phyloP scores from a whole-genome alignment of 2,797 vertebrate genomes.

The Eulemur mongoz region DNA sequence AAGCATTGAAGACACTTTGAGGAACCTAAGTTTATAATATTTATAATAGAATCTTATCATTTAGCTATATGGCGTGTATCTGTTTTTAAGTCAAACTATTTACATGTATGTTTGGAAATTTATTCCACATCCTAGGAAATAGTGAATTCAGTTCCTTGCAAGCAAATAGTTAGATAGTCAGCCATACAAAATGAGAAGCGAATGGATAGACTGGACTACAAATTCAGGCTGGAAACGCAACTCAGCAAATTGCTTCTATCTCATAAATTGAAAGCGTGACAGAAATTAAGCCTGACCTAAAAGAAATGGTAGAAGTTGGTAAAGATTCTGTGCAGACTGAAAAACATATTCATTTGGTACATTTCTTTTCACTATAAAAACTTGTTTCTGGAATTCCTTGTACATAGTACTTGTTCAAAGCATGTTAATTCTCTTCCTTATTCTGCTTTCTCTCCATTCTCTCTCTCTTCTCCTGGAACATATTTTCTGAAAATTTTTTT shows the following conservation, averaged over 20 bases:
- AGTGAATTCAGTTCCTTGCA: neutral
- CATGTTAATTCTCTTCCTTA: neutral
- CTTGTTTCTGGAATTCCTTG: neutral
- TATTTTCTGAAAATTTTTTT: neutral
- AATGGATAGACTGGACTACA: neutral
- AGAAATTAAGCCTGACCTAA: neutral
- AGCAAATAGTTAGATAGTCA: neutral
- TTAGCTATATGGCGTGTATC: neutral
- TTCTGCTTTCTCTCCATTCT: no score
- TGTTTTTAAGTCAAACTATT: neutral
- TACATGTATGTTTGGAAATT: neutral
- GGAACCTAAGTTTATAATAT: neutral
- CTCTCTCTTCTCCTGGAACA: neutral
- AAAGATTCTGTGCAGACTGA: neutral
- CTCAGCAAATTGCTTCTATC: neutral
- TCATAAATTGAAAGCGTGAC: neutral
- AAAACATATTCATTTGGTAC: neutral
- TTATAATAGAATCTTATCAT: neutral
- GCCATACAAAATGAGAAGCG: neutral
- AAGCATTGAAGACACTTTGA: neutral
- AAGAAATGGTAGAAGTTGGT: neutral
- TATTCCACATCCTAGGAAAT: neutral
- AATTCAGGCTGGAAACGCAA: neutral
- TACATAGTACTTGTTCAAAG: neutral
- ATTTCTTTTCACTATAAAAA: constrained; percentile 52